A percentile compares a stretch with the other conserved stretches of the same genome.
Conservation (phyloP, 2,888 invertebrate genomes). For the Phortica okadai region DNA sequence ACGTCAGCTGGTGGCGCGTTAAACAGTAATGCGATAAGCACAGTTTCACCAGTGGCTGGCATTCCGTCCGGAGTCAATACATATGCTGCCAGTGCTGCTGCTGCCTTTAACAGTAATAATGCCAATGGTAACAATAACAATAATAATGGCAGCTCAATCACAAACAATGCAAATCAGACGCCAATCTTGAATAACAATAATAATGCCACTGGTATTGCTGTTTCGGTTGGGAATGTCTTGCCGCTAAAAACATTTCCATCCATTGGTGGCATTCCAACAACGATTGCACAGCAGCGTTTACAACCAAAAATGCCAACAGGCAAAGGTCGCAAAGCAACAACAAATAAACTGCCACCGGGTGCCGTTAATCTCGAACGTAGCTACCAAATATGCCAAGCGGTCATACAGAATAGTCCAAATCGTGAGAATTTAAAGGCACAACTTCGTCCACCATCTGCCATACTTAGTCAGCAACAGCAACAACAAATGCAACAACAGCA, state of each 20-base stretch:
- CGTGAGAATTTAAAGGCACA: conserved; percentile 90
- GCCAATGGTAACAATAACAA: conserved; percentile 39
- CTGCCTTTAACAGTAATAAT: conserved; percentile 42
- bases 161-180: conserved; percentile 43
- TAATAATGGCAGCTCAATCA: conserved; percentile 51
- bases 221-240: conserved; percentile 70
- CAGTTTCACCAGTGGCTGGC: conserved; percentile 46
- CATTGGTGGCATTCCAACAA: conserved; percentile 73
- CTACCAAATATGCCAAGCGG: conserved; percentile 94
- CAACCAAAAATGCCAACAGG: conserved; percentile 72
- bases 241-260: conserved; percentile 66
- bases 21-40: conserved; percentile 42
- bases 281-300: conserved; percentile 74
- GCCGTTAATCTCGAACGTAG: conserved; percentile 95
- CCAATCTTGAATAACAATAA: conserved; percentile 68
- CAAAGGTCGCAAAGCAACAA: conserved; percentile 76
- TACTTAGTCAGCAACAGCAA: conserved; percentile 77
- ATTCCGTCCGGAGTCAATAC: conserved; percentile 65
- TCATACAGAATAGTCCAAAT: conserved; percentile 96
- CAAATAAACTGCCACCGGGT: conserved; percentile 89
- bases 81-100: conserved; percentile 49
- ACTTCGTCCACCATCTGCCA: conserved; percentile 89
- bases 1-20: conserved; percentile 42
- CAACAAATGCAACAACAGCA: conserved; percentile 43
- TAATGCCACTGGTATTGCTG: conserved; percentile 33